phyloP scores from a whole-genome alignment of 2,113 vertebrate species.

The Noturus placidus region DNA sequence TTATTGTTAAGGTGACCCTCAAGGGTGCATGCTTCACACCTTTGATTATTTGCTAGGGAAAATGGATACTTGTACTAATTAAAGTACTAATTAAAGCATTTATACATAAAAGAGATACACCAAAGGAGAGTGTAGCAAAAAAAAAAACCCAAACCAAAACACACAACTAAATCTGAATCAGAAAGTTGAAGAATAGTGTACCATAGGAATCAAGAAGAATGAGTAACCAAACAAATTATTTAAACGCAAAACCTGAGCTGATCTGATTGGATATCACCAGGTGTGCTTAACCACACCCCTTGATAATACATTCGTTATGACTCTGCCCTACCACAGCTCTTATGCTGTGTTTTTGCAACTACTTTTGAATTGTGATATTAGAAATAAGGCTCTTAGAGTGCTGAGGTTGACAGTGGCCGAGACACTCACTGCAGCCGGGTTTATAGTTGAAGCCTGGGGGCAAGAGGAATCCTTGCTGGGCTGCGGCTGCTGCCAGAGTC shows the following conservation, averaged over 20 bases:
- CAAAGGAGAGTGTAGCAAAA: neutral
- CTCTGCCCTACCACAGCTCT: too few relatives aligned
- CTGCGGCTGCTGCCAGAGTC: constrained; percentile 92
- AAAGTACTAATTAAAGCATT: neutral
- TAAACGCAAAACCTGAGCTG: neutral
- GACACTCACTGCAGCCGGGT: constrained; percentile 94
- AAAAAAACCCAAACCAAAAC: neutral
- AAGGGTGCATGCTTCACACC: neutral
- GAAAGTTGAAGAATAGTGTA: neutral
- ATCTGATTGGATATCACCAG: neutral
- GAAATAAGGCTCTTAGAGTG: neutral
- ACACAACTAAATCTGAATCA: neutral
- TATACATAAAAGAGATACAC: neutral
- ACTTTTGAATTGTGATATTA: neutral
- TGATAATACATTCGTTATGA: neutral
- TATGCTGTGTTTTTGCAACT: neutral
- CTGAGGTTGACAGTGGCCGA: neutral
- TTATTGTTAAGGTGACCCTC: neutral
- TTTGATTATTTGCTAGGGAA: neutral
- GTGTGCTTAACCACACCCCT: neutral
- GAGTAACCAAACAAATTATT: neutral
- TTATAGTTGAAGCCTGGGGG: constrained; percentile 99
- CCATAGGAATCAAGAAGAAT: neutral
- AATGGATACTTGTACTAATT: neutral
- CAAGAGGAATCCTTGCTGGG: constrained; percentile 97